Base-by-base conservation (phyloP, 2,797 vertebrate species). In the Coccyzus lansbergi region DNA sequence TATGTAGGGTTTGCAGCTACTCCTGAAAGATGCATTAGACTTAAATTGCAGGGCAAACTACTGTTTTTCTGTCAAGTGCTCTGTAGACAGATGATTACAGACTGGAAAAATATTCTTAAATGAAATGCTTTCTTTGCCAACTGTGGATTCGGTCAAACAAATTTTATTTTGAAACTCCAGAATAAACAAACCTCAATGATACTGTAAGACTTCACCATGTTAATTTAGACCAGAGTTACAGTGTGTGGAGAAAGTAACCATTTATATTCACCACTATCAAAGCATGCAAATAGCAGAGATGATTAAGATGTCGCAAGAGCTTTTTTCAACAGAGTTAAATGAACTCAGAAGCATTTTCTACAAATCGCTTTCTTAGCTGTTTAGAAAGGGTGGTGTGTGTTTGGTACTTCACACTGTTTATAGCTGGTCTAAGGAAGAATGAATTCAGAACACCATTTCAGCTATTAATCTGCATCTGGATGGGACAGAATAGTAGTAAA, bases 171-270 rank as follows among this genome's bases (percentile, higher is more conserved):
- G 91, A 83, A 93, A 86, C 59, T 97, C 95, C 97, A 97, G 96
- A 95, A 94, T 79, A 97, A 98, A 98, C 94, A 96, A 96, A 96
- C 90, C 91, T 93, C 62, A 84, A 81, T 65, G 71, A 92, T 93
- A 94, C 88, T 31, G 87, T 92, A 62, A 88, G 82, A 51, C 92
- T 93, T 92, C 83, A 88, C 80, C 91, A 87, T 69, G 80, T 76
- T 87, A 86, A 90, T 90, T 93, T 94, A 95, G 88, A 84, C 70
- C 76, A 76, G 70, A 89, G 83, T 86, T 83, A 55, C 67, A 94
- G 92, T 74, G 62, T 78, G 70, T 10, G 3, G 62, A 80, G 51
- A 74, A 90, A 88, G 69, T 55, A 93, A 62, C 56, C 69, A 40
- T 92, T 94, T 88, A 33, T 76, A 53, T 75, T 83, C 2, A 4